Percentiles rank a stretch among this genome's conserved stretches.
Conservation (phyloP, 2,888 invertebrate genomes). For the Trypoxylon attenuatum region DNA sequence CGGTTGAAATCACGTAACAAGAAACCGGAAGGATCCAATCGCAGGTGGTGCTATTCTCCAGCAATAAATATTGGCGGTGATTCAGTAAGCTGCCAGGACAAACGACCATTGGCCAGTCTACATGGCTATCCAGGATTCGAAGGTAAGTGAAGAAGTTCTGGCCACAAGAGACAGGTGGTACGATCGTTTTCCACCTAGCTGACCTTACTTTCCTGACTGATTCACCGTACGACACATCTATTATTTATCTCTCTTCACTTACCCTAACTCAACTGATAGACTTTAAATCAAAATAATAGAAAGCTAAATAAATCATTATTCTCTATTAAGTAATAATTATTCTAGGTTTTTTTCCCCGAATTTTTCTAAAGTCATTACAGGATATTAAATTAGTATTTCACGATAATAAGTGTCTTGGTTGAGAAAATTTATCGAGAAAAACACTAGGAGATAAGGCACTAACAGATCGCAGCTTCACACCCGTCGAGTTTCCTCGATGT, state of each 20-base stretch:
- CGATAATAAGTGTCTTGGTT: too few relatives aligned
- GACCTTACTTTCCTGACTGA: neutral
- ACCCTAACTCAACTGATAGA: too few relatives aligned
- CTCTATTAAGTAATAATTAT: too few relatives aligned
- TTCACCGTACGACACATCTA: neutral
- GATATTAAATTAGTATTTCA: too few relatives aligned
- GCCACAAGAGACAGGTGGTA: conserved; percentile 1
- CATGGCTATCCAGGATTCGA: conserved; percentile 12
- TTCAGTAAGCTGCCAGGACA: conserved; percentile 38
- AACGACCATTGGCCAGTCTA: conserved; percentile 2
- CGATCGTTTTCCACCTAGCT: conserved; percentile 11
- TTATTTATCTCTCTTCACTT: too few relatives aligned
- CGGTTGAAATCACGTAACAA: conserved; percentile 32
- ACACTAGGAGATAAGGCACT: too few relatives aligned
- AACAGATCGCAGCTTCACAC: conserved; percentile 26
- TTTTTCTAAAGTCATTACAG: too few relatives aligned
- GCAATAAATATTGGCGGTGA: conserved; percentile 27
- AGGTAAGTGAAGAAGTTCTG: conserved; percentile 9
- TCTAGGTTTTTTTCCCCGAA: too few relatives aligned
- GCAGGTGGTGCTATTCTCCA: conserved; percentile 9
- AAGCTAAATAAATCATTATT: too few relatives aligned
- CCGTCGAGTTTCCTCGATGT: conserved; percentile 13
- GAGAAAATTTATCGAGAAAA: too few relatives aligned
- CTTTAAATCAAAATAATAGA: too few relatives aligned
- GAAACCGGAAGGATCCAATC: conserved; percentile 50